These are phyloP conservation scores for Apocheima hispidaria DNA, from an alignment of 2,888 invertebrate genomes.

Conservation along the genomic window DNA sequence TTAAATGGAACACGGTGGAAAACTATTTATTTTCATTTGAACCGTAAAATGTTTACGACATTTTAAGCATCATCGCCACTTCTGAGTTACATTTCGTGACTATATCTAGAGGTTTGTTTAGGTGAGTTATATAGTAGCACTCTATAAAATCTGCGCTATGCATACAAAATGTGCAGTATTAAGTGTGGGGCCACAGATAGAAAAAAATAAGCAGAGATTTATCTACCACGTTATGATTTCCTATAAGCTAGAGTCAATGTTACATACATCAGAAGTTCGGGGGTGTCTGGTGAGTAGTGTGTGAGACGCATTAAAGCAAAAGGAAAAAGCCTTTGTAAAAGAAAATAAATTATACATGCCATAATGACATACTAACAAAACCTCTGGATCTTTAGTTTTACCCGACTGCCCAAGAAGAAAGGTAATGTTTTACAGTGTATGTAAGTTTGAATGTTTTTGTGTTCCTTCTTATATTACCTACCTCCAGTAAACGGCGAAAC, in stretches of 20 bases:
- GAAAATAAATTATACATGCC: no score
- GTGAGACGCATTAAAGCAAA: no score
- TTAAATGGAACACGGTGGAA: slow-evolving; percentile 73
- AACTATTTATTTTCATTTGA: slow-evolving; percentile 80
- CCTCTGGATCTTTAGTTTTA: no score
- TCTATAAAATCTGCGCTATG: slow-evolving; percentile 7
- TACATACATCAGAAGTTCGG: not conserved
- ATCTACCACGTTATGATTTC: not conserved
- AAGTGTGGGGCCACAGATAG: not conserved
- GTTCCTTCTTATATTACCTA: no score
- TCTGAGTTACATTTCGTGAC: slow-evolving; percentile 53
- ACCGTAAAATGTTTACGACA: slow-evolving; percentile 78
- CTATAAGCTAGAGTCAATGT: not conserved
- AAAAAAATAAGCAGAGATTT: not conserved
- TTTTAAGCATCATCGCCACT: slow-evolving; percentile 77
- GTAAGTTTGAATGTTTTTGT: no score
- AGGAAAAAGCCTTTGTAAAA: no score
- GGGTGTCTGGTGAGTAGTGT: no score
- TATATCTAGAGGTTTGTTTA: slow-evolving; percentile 39
- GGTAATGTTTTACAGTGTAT: no score
- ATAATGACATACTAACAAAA: no score
- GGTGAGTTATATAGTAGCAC: slow-evolving; percentile 12
- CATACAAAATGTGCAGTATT: slow-evolving; percentile 7
- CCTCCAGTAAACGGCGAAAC: no score
- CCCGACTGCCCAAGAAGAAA: no score